Evolutionary conservation across 2,888 invertebrate species (phyloP).

Genomic region (Drosophila lutescens): DNA sequence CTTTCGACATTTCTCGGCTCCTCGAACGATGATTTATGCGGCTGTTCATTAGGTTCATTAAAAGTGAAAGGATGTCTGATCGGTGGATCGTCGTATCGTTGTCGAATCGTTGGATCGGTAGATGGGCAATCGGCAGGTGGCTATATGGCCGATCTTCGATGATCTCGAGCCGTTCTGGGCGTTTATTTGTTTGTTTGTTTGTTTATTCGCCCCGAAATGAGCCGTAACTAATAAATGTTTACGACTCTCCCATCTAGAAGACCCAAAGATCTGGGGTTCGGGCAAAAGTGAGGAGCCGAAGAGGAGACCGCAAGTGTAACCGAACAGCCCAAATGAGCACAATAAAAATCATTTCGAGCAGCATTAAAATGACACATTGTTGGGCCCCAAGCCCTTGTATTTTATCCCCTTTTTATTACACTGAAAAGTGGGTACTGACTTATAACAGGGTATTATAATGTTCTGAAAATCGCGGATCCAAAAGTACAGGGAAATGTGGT

Average conservation of each 20-base stretch:
- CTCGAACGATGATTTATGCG: slow-evolving; percentile 73
- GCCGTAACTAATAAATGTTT: slow-evolving; percentile 79
- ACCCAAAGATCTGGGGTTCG: slow-evolving; percentile 2
- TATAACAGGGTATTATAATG: no score
- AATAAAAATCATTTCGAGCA: slow-evolving; percentile 67
- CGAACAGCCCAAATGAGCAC: slow-evolving; percentile 47
- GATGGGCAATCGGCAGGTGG: slow-evolving; percentile 12
- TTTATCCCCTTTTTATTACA: not conserved
- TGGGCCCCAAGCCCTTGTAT: slow-evolving; percentile 2
- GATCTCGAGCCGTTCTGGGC: slow-evolving; percentile 38
- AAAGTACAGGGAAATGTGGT: no score
- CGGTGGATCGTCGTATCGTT: slow-evolving; percentile 12
- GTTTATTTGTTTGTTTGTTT: slow-evolving; percentile 63
- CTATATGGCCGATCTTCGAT: slow-evolving; percentile 11
- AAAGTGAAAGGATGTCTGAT: slow-evolving; percentile 74
- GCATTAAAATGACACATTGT: slow-evolving; percentile 78
- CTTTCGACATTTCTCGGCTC: slow-evolving; percentile 65
- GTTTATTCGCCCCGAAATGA: slow-evolving; percentile 58
- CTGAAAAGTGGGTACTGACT: not conserved
- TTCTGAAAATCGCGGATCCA: no score
- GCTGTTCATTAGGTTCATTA: slow-evolving; percentile 75
- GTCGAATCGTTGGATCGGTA: no score
- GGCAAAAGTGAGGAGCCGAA: slow-evolving; percentile 24
- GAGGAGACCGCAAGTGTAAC: slow-evolving; percentile 37
- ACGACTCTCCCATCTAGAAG: slow-evolving; percentile 45